Evolutionary conservation across 2,888 invertebrate species (phyloP), one percentile per base, ranked within the genome.

Genomic region (Andrena praecox): DNA sequence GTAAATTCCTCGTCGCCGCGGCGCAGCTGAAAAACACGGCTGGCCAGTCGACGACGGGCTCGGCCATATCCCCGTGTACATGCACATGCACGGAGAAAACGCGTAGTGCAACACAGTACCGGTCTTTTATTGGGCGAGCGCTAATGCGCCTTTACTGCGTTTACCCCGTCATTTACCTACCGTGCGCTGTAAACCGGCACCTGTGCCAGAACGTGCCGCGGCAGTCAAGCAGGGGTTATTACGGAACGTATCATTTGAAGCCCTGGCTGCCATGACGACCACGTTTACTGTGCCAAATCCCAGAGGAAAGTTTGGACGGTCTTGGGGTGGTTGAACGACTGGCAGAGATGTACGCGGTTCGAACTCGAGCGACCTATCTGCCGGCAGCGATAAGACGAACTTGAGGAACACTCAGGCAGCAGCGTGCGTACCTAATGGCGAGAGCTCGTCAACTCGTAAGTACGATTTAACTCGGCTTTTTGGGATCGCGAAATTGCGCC

Each of bases 381-480:
- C 8, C 29, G 29, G 42, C 42, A 42, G 42, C 50, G 86, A 84
- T 86, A 82, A 85, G 77, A 50, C 29, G 8, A 69, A 84, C 50
- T 84, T 80, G n/a, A 27, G 52, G 12, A 67, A 10, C 20, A 50
- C 27, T 67, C 33, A 12, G 20, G 20, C 67, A n/a, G 50, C 33
- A 42, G 42, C 16, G 29, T 63, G 10, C 62, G 64, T 42, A 20
- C 20, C 20, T 20, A 50, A 10, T 42, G 29, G 35, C 35, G 31
- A 29, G 29, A 62, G 42, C 60, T 76, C 85, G 80, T 85, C 85
- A 42, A 64, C 48, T 52, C 60, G 48, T 70, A 50, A 69, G 63
- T 64, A 66, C 56, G 59, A 70, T 56, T 67, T 63, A 67, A 20
- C 29, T 33, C 16, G 8, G 27, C 24, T 35, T 24, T 66, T 27